A percentile compares a stretch with the other conserved stretches of the same genome.
Evolutionary conservation across 1,140 invertebrate genomes (phyloP).

Genomic region (Zaprionus ghesquierei): DNA sequence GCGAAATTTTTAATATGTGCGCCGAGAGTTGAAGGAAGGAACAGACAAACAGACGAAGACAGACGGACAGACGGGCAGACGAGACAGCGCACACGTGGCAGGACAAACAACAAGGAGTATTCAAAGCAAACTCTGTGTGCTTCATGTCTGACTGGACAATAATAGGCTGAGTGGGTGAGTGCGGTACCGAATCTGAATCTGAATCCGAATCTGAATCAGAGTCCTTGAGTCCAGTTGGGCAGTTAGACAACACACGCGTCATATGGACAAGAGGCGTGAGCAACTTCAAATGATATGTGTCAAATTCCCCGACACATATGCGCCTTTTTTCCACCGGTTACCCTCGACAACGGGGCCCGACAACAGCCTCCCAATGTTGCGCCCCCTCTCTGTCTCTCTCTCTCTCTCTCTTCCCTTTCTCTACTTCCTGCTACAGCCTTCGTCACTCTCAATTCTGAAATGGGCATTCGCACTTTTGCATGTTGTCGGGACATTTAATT

Average conservation of each 20-base stretch:
- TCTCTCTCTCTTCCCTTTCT: neutral
- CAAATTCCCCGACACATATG: conserved; percentile 60
- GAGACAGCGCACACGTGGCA: conserved; percentile 48
- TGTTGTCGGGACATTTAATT: neutral
- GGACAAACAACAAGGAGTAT: conserved; percentile 21
- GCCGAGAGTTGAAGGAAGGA: conserved; percentile 1
- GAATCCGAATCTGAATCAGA: neutral
- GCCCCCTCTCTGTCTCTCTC: neutral
- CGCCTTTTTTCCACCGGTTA: conserved; percentile 23
- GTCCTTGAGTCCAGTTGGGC: conserved; percentile 1
- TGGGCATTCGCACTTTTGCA: conserved; percentile 4
- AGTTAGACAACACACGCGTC: neutral
- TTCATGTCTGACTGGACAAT: conserved; percentile 67
- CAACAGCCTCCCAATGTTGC: neutral
- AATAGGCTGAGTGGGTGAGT: conserved; percentile 19
- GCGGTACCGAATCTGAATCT: neutral
- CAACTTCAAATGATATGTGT: conserved; percentile 72
- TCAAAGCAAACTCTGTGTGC: conserved; percentile 62
- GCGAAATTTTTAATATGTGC: conserved; percentile 52
- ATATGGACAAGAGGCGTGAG: conserved; percentile 28
- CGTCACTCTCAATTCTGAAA: neutral
- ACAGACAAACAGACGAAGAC: no score
- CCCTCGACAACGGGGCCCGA: neutral
- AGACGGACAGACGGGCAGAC: neutral
- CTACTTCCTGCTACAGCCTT: neutral